phyloP scores from a whole-genome alignment of 2,797 vertebrate species.

The Lophura swinhoii region DNA sequence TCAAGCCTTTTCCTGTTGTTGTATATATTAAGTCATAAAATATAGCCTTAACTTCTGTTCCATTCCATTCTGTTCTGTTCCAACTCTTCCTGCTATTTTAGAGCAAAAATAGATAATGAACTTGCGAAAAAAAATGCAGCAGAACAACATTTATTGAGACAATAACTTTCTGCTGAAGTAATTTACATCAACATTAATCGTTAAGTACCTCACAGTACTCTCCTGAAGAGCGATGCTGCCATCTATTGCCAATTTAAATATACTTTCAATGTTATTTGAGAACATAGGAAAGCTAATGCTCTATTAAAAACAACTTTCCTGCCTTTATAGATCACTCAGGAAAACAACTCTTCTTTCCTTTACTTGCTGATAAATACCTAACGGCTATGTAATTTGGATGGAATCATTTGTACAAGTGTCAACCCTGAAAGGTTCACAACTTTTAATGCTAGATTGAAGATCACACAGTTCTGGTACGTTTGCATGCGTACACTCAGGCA shows the following conservation, averaged over 20 bases:
- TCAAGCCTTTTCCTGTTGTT: background rate
- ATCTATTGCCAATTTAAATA: constrained; percentile 70
- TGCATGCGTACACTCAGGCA: background rate
- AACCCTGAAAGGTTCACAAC: background rate
- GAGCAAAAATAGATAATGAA: constrained; percentile 23
- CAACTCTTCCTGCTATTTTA: background rate
- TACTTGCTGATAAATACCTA: background rate
- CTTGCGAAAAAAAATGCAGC: background rate
- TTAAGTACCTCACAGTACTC: background rate
- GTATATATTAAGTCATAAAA: background rate
- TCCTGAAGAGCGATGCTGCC: constrained; percentile 78
- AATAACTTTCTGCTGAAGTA: constrained; percentile 39
- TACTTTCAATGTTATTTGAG: background rate
- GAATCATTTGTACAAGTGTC: background rate
- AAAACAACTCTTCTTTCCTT: background rate
- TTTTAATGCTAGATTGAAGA: background rate
- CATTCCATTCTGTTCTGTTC: background rate
- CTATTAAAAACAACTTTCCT: background rate
- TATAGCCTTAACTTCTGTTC: background rate
- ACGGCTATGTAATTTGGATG: background rate
- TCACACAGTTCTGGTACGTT: background rate
- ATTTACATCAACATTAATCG: background rate
- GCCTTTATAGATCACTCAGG: background rate
- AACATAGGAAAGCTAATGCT: background rate
- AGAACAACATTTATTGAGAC: constrained; percentile 31